Conservation (phyloP, 2,888 invertebrate genomes). For the Imbricaverruca yamaguchii region DNA sequence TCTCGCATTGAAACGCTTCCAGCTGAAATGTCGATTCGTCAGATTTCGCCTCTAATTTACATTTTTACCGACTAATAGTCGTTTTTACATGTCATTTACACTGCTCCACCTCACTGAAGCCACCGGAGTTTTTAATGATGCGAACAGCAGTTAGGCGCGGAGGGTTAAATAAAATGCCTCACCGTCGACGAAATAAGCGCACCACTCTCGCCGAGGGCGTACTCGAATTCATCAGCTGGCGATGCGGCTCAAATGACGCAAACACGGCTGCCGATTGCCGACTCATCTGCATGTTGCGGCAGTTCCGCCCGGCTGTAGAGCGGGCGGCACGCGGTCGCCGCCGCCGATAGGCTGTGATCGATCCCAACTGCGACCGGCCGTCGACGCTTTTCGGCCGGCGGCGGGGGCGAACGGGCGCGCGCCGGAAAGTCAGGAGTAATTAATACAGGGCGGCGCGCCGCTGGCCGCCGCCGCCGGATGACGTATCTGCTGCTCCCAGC, state of each 20-base stretch:
- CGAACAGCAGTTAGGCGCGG: constrained; percentile 10
- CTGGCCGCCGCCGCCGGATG: not conserved
- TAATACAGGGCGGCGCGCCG: not conserved
- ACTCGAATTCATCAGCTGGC: not conserved
- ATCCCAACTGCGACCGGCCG: not conserved
- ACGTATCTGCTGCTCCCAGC: not conserved
- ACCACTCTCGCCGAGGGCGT: not conserved
- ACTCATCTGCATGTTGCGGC: not conserved
- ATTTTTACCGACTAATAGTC: constrained; percentile 21
- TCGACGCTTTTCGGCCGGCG: not conserved
- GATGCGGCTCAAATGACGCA: not conserved
- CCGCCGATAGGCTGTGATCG: not conserved
- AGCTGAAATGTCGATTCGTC: constrained; percentile 11
- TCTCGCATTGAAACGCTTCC: not conserved
- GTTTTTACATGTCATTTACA: constrained; percentile 21
- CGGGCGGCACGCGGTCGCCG: not conserved
- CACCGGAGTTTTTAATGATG: constrained; percentile 19
- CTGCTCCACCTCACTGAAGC: constrained; percentile 9
- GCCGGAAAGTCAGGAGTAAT: not conserved
- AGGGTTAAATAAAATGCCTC: constrained; percentile 17
- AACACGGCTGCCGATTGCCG: not conserved
- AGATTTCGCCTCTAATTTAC: constrained; percentile 19
- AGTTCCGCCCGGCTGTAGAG: not conserved
- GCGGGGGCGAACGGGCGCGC: not conserved
- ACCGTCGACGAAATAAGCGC: not conserved